Base-by-base conservation (phyloP, 2,888 invertebrate genomes). In the Melipona beecheii region DNA sequence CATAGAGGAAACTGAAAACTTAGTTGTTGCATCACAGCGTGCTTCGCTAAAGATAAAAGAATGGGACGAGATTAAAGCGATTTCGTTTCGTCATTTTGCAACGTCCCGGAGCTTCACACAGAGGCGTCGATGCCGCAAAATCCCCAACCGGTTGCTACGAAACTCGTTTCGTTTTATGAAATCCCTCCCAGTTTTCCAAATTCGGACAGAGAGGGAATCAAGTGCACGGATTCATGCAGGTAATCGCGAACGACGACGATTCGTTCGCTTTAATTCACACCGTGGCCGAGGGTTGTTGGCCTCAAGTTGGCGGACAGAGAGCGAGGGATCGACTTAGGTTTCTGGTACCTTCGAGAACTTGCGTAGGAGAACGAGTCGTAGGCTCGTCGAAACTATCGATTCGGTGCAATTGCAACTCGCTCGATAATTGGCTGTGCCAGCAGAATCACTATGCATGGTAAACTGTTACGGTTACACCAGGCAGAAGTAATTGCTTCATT, bases 401-500 rank as follows among this genome's bases (percentile, higher is more conserved):
- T 84, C 62, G 66, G 71, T 78, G 81, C 87, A 89, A 89, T 89
- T 89, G 83, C 83, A 69, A 65, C n/a, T n/a, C 66, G 73, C 66
- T 85, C 78, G 84, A 83, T 89, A 87, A 81, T 87, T 89, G 83
- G 74, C 81, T 74, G 71, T 80, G 79, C 80, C 84, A 83, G 86
- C 83, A 49, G 79, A 84, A 86, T 89, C 85, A 83, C 83, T 81
- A 82, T 84, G 75, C 81, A 75, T 54, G 69, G 82, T 79, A 81
- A 88, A 86, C 87, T 80, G 11, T 43, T 43, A 43, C 43, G 75
- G 84, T 87, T 85, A 87, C 79, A 83, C 80, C 70, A 79, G 78
- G 84, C 84, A 88, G 89, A 84, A 89, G 81, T 87, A 89, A 89
- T 85, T 76, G 82, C 82, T 88, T 87, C 89, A 88, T 89, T 85